These are phyloP conservation scores for Paradoxurus hermaphroditus DNA, from an alignment of 2,113 vertebrate species.

Conservation along the genomic window DNA sequence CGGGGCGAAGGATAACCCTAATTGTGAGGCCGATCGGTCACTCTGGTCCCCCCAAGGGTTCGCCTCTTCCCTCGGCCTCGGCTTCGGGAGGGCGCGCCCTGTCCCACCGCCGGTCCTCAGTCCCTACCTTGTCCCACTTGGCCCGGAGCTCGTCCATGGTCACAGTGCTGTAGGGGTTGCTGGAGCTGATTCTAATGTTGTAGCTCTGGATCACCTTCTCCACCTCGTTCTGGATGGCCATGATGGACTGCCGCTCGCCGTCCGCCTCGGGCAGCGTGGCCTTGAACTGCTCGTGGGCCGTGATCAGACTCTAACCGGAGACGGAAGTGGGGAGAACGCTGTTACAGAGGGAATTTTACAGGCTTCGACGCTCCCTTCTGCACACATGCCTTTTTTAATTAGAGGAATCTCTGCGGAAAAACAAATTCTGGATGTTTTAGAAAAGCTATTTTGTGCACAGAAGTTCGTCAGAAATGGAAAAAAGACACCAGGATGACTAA, in stretches of 20 bases:
- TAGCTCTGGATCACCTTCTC: slow-evolving; percentile 98
- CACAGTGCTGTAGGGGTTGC: slow-evolving; percentile 95
- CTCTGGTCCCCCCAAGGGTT: background rate
- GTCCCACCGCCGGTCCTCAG: accelerated
- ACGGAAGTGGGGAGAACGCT: background rate
- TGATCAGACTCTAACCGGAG: slow-evolving; percentile 90
- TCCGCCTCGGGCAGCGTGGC: slow-evolving; percentile 91
- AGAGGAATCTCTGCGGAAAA: background rate
- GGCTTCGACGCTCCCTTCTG: background rate
- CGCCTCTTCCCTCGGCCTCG: background rate
- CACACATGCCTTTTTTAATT: background rate
- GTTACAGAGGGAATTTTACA: background rate
- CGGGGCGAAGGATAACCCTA: background rate
- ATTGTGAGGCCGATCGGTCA: no score
- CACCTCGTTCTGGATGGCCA: slow-evolving; percentile 97
- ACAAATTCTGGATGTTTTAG: background rate
- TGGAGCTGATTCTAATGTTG: slow-evolving; percentile 89
- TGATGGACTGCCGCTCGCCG: slow-evolving; percentile 94
- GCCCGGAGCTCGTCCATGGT: slow-evolving; percentile 91
- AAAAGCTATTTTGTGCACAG: background rate
- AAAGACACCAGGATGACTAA: background rate
- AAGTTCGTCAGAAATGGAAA: background rate
- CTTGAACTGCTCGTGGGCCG: slow-evolving; percentile 96
- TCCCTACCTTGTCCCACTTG: slow-evolving; percentile 97
- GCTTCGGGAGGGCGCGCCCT: accelerated